Base-by-base conservation (phyloP, 2,113 vertebrate species). In the Oryzias woworae region DNA sequence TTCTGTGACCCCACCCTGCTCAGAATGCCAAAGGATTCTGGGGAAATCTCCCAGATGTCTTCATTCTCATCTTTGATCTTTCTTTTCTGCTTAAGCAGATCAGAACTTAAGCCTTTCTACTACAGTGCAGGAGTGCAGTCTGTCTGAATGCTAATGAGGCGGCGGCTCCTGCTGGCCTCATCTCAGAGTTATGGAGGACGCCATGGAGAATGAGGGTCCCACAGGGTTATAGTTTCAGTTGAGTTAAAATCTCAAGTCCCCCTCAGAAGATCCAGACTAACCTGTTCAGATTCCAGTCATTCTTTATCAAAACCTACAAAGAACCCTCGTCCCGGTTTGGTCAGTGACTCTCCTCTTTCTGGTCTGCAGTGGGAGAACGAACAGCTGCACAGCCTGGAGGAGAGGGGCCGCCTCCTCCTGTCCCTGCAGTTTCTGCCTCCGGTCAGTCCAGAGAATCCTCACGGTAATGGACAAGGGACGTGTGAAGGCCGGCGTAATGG, bases 331-430 rank as follows among this genome's bases (percentile, higher is more conserved):
- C 26, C 26, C 26, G 26, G 26, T 28, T 28, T 6, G 3, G 26
- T 28, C 26, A 4, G 4, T 28, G 26, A 28, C 36, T 12, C 36
- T 36, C 36, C 36, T 36, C 36, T 1, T 16, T 3, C 4, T 47
- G 3, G 20, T 73, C 45, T 14, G 0, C 79, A 95, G 94, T 90
- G 94, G 85, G 94, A 96, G 78, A 91, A 91, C 23, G 91, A 89
- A 2, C 91, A 93, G 75, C 87, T 94, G 68, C 85, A 91, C 74
- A 92, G 89, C 59, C 84, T 94, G 86, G 94, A 95, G 63, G 94
- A 95, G 69, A 83, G 94, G 2, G 94, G 94, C 0, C 92, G 94
- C 4, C 90, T 96, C 62, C 87, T 95, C 23, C 90, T 95, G 4
- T 90, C 92, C 0, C 91, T 96, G 71, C 93, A 90, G 81, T 94